These are phyloP conservation scores for Deilephila elpenor DNA, from an alignment of 2,888 invertebrate genomes.

Conservation along the genomic window DNA sequence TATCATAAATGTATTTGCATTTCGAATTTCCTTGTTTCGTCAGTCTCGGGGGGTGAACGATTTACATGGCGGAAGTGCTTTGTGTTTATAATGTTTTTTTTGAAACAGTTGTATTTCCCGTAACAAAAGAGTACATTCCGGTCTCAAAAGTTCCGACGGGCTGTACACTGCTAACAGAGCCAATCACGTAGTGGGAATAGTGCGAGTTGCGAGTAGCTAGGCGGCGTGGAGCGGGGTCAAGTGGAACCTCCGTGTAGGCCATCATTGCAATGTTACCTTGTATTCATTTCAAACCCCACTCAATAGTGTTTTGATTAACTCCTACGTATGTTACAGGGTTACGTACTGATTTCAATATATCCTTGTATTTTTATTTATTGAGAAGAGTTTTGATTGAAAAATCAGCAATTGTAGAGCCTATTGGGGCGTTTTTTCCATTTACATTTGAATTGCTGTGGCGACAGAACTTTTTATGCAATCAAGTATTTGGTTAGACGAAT, in stretches of 20 bases:
- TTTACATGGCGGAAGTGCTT: background rate
- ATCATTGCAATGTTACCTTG: slow-evolving; percentile 49
- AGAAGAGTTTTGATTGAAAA: background rate
- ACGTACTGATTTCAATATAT: slow-evolving; percentile 16
- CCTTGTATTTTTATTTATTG: background rate
- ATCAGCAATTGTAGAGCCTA: background rate
- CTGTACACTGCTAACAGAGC: slow-evolving; percentile 46
- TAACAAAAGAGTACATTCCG: slow-evolving; percentile 45
- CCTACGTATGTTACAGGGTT: slow-evolving; percentile 4
- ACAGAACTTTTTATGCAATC: background rate
- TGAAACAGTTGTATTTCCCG: slow-evolving; percentile 48
- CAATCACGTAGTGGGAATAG: slow-evolving; percentile 47
- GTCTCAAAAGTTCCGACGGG: slow-evolving; percentile 40
- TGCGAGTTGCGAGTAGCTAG: slow-evolving; percentile 32
- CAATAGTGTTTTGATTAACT: slow-evolving; percentile 45
- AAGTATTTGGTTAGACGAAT: background rate
- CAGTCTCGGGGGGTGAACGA: background rate
- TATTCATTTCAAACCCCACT: slow-evolving; percentile 50
- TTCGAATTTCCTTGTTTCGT: background rate
- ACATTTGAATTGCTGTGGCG: background rate
- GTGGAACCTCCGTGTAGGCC: slow-evolving; percentile 44
- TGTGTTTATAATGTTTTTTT: slow-evolving; percentile 13
- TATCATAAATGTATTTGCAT: background rate
- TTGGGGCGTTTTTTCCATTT: too few species aligned
- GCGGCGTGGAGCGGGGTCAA: slow-evolving; percentile 48